These are phyloP conservation scores for Drosophila prostipennis DNA, from an alignment of 2,888 invertebrate species.

Conservation along the genomic window DNA sequence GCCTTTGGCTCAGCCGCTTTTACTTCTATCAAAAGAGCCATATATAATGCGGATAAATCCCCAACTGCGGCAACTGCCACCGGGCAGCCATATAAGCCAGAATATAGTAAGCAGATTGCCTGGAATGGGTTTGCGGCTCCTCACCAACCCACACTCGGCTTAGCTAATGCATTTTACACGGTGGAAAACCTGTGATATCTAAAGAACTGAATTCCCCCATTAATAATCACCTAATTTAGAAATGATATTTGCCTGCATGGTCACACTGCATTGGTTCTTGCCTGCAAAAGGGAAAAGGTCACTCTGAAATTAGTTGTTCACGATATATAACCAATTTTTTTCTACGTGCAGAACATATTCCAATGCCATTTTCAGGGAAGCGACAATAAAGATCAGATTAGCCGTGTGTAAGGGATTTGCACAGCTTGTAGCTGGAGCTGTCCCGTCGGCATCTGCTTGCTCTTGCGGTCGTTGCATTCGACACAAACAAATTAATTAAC, in stretches of 20 bases:
- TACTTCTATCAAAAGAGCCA: conserved; percentile 14
- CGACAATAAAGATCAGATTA: conserved; percentile 41
- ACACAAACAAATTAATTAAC: conserved; percentile 76
- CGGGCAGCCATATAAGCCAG: conserved; percentile 27
- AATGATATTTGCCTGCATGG: background rate
- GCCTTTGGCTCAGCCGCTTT: conserved; percentile 22
- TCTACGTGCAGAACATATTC: conserved; percentile 12
- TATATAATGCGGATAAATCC: conserved; percentile 36
- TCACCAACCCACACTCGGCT: conserved; percentile 4
- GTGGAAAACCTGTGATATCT: background rate
- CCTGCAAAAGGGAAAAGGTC: background rate
- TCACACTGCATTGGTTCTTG: background rate
- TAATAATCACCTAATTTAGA: background rate
- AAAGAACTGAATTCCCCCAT: background rate
- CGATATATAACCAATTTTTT: background rate
- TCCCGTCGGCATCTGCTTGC: conserved; percentile 41
- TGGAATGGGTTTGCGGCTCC: conserved; percentile 6
- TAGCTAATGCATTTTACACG: conserved; percentile 6
- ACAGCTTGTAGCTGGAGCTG: conserved; percentile 51
- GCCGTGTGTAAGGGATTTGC: conserved; percentile 44
- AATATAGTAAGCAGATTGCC: conserved; percentile 7
- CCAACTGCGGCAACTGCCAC: conserved; percentile 31
- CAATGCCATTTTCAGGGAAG: conserved; percentile 20
- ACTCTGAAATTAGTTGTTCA: background rate
- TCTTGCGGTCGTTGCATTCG: conserved; percentile 46